Percentiles rank a stretch among this genome's conserved stretches.
These are phyloP conservation scores for Tenthredo scrophulariae DNA, from an alignment of 2,888 invertebrate species.

Conservation along the genomic window DNA sequence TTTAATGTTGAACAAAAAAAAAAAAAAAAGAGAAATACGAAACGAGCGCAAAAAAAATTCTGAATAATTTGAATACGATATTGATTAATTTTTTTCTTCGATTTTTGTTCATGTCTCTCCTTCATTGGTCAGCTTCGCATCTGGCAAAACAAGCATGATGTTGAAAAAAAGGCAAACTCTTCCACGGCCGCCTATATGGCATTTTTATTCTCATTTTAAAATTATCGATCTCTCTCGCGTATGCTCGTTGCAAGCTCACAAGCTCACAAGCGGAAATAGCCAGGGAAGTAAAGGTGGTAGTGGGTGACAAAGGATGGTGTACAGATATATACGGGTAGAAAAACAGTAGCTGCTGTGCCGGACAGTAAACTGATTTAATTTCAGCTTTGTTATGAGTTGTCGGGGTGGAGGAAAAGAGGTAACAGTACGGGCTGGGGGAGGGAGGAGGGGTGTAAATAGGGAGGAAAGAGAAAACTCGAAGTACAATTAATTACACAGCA, in stretches of 20 bases:
- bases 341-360: conserved; percentile 44
- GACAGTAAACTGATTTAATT: conserved; percentile 49
- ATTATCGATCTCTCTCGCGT: background rate
- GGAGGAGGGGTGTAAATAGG: background rate
- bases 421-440: background rate
- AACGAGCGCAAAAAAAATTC: background rate
- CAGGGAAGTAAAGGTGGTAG: conserved; percentile 18
- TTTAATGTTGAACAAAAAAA: background rate
- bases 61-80: background rate
- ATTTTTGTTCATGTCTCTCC: background rate
- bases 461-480: conserved; percentile 1
- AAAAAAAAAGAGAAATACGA: background rate
- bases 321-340: background rate
- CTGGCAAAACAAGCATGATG: background rate
- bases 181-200: background rate
- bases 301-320: conserved; percentile 11
- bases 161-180: background rate
- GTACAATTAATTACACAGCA: conserved; percentile 37
- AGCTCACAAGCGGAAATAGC: background rate
- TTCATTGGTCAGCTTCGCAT: background rate
- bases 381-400: conserved; percentile 40
- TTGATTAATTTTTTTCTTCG: background rate
- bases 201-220: background rate
- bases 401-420: background rate
- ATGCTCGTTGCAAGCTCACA: background rate